Conservation (phyloP, 2,888 invertebrate genomes). For the Cerastis rubricosa region DNA sequence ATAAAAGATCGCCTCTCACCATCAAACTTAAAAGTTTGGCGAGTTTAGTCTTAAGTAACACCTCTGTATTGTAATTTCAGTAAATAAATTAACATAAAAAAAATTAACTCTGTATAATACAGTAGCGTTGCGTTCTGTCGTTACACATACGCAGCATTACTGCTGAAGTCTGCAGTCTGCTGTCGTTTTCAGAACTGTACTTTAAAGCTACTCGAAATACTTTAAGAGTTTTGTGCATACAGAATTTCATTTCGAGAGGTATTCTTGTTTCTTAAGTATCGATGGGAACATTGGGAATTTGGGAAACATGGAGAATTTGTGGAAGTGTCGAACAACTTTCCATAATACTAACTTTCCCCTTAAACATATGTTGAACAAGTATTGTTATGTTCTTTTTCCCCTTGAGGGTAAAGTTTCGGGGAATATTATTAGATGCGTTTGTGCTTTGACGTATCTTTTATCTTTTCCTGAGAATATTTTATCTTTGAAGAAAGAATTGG, state of each 20-base stretch:
- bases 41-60: too few species aligned
- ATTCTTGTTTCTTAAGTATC: slow-evolving; percentile 17
- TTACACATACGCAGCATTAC: neutral
- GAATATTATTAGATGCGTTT: slow-evolving; percentile 43
- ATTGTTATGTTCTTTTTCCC: slow-evolving; percentile 43
- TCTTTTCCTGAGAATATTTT: slow-evolving; percentile 27
- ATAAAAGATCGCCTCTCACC: too few species aligned
- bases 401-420: slow-evolving; percentile 17
- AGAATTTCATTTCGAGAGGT: slow-evolving; percentile 41
- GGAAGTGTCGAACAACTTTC: slow-evolving; percentile 48
- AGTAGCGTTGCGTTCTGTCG: neutral
- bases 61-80: too few species aligned
- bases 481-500: slow-evolving; percentile 7
- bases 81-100: too few species aligned
- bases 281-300: slow-evolving; percentile 33
- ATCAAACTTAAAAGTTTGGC: too few species aligned
- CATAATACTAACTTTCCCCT: slow-evolving; percentile 42
- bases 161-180: neutral
- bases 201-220: slow-evolving; percentile 30
- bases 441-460: slow-evolving; percentile 35
- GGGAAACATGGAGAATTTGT: neutral
- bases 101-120: too few species aligned
- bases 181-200: neutral
- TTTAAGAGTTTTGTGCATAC: slow-evolving; percentile 46
- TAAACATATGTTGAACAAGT: slow-evolving; percentile 39